Evolutionary conservation across 1,140 invertebrate species (phyloP).

Genomic region (Muscidifurax raptorellus): DNA sequence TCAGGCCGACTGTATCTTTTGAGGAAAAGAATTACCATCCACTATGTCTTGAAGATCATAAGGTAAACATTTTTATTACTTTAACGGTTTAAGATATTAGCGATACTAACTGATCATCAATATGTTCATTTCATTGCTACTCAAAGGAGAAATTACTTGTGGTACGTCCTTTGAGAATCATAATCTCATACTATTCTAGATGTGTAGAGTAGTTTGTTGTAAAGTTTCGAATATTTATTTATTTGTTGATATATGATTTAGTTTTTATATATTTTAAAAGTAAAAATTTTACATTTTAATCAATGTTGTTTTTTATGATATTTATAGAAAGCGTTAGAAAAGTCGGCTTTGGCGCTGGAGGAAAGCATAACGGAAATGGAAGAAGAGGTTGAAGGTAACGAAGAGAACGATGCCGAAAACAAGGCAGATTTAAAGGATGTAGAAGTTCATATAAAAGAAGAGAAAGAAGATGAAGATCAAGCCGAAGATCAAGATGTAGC

Average conservation of each 20-base stretch:
- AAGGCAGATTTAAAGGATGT: slow-evolving; percentile 60
- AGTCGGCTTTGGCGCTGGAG: slow-evolving; percentile 56
- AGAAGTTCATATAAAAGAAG: slow-evolving; percentile 58
- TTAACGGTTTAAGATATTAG: slow-evolving; percentile 18
- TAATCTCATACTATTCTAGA: not conserved
- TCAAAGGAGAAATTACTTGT: slow-evolving; percentile 50
- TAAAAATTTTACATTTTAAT: not conserved
- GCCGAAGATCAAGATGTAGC: slow-evolving; percentile 47
- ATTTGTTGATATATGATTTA: not conserved
- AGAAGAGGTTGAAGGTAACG: slow-evolving; percentile 49
- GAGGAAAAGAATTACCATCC: slow-evolving; percentile 92
- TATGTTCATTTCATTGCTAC: slow-evolving; percentile 23
- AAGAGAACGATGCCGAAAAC: slow-evolving; percentile 61
- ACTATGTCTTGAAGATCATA: slow-evolving; percentile 91
- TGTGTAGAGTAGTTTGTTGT: not conserved
- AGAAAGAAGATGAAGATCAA: slow-evolving; percentile 58
- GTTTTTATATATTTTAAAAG: not conserved
- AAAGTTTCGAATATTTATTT: too few species aligned
- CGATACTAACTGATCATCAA: not conserved
- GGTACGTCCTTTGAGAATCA: slow-evolving; percentile 35
- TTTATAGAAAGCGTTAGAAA: slow-evolving; percentile 59
- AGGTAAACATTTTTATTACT: slow-evolving; percentile 76
- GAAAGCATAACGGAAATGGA: slow-evolving; percentile 58
- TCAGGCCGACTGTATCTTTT: slow-evolving; percentile 86
- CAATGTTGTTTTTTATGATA: not conserved